phyloP scores from a whole-genome alignment of 2,113 vertebrate genomes.

The Laticauda colubrina region DNA sequence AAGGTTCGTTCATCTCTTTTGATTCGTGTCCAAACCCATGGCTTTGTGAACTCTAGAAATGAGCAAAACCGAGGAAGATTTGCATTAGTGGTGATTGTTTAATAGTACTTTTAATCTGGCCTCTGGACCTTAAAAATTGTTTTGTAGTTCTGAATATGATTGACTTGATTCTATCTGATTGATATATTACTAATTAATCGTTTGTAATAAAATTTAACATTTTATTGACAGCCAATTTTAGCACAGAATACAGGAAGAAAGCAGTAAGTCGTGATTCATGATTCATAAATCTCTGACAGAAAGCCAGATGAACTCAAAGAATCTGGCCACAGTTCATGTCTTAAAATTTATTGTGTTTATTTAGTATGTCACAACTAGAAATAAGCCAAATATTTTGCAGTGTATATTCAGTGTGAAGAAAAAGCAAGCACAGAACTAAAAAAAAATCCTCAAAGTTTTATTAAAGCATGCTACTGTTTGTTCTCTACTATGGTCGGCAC shows the following conservation, averaged over 20 bases:
- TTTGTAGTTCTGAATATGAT: not conserved
- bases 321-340: not conserved
- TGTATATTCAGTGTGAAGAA: not conserved
- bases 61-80: not conserved
- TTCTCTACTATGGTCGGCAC: not conserved
- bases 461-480: not conserved
- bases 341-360: not conserved
- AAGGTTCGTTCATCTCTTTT: not conserved
- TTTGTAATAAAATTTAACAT: not conserved
- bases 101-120: not conserved
- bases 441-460: not conserved
- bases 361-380: not conserved
- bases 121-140: not conserved
- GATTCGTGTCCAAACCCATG: not conserved
- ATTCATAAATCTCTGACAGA: not conserved
- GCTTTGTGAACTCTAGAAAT: not conserved
- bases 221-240: not conserved
- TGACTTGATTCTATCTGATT: not conserved
- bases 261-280: not conserved
- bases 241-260: not conserved
- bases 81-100: not conserved
- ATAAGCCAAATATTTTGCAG: not conserved
- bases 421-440: not conserved
- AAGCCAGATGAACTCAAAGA: not conserved
- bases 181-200: not conserved